These are phyloP conservation scores for Dasypolia templi DNA, from an alignment of 2,888 invertebrate genomes.

Conservation along the genomic window DNA sequence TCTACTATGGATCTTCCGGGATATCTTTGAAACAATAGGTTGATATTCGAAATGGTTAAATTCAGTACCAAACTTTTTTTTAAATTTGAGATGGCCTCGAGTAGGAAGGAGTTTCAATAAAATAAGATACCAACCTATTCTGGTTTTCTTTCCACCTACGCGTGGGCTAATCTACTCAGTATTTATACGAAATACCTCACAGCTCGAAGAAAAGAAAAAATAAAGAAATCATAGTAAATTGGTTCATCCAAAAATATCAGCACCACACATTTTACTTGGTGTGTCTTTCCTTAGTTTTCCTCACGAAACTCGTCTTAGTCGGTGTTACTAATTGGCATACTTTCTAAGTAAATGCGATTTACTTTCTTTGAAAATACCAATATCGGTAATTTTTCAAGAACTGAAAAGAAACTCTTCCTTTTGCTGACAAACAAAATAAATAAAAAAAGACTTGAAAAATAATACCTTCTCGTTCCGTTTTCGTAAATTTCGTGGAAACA, in stretches of 20 bases:
- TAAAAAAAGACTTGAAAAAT: background rate
- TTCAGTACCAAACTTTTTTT: background rate
- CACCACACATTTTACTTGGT: background rate
- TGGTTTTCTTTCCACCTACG: background rate
- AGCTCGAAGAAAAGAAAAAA: background rate
- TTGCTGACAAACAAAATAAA: conserved; percentile 1
- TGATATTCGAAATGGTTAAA: too few relatives aligned
- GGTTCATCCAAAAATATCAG: background rate
- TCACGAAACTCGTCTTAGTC: conserved; percentile 2
- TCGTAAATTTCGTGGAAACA: background rate
- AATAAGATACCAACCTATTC: background rate
- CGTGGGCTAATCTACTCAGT: background rate
- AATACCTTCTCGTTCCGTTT: background rate
- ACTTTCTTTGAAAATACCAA: background rate
- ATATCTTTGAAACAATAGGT: background rate
- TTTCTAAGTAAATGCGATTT: background rate
- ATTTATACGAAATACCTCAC: background rate
- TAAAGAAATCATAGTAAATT: background rate
- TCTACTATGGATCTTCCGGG: background rate
- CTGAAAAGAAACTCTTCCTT: background rate
- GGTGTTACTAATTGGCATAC: background rate
- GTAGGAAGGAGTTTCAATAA: background rate
- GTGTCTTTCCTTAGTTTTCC: background rate
- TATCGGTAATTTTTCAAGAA: background rate
- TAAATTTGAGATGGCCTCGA: background rate